A percentile compares a stretch with the other conserved stretches of the same genome.
phyloP scores from a whole-genome alignment of 2,888 invertebrate genomes.

The Eupithecia pulchellata region DNA sequence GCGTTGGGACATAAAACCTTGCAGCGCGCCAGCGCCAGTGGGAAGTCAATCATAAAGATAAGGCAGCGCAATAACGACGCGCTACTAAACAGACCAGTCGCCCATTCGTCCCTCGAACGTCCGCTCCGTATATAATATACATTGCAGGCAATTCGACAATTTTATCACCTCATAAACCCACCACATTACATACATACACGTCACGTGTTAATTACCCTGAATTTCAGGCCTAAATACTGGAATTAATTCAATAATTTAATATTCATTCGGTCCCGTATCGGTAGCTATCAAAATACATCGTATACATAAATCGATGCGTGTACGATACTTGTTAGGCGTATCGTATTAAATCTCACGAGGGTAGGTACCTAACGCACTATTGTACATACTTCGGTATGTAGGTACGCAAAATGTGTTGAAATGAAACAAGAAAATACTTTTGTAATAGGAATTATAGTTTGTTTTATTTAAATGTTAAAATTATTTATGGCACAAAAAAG shows the following conservation, averaged over 20 bases:
- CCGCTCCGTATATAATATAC: conserved; percentile 38
- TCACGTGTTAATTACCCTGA: conserved; percentile 65
- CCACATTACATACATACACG: conserved; percentile 48
- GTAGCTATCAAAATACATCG: conserved; percentile 58
- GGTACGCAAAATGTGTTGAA: conserved; percentile 25
- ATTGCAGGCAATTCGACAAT: conserved; percentile 58
- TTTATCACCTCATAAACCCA: conserved; percentile 70
- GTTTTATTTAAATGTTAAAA: conserved; percentile 19
- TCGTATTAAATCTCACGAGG: conserved; percentile 34
- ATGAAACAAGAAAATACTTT: conserved; percentile 22
- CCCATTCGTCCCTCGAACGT: conserved; percentile 37
- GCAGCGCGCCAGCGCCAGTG: conserved; percentile 47
- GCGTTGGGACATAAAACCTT: conserved; percentile 42
- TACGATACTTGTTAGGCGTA: conserved; percentile 52
- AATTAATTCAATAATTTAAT: conserved; percentile 72
- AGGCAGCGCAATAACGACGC: conserved; percentile 53
- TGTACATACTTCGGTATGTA: conserved; percentile 7
- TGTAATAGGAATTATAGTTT: conserved; percentile 12
- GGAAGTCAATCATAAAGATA: conserved; percentile 65
- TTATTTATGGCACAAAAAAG: background rate
- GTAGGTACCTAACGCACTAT: conserved; percentile 33
- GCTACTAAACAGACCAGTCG: conserved; percentile 47
- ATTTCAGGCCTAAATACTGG: conserved; percentile 66
- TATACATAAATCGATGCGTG: conserved; percentile 53
- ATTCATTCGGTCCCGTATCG: conserved; percentile 65